Evolutionary conservation across 2,113 vertebrate genomes (phyloP), one percentile per base, ranked within the genome.

Genomic region (Sceloporus undulatus): DNA sequence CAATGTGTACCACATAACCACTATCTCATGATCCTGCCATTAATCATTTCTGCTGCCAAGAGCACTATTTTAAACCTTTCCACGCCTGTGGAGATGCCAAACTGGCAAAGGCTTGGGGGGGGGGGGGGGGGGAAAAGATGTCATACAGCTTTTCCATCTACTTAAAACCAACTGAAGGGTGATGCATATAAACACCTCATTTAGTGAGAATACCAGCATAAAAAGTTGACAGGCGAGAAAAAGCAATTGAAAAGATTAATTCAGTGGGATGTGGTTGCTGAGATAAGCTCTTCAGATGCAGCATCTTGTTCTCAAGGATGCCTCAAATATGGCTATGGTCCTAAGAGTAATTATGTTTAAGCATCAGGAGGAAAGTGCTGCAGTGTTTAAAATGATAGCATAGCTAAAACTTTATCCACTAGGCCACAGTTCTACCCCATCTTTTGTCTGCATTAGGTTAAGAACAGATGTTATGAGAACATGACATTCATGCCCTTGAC

Each of bases 181-280:
- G 52, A 87, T 90, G 85, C 82, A 84, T 79, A 89, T 86, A 90
- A 90, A 84, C 80, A 84, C 82, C 75, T 87, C 82, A 89, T 89
- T 90, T 90, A 87, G 80, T 68, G 75, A 87, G 40, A 62, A 79
- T 74, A 48, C 75, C 52, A 19, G 75, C 89, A 87, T 79, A 84
- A 71, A 59, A 89, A 85, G 82, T 85, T 89, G 87, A 89, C 76
- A 89, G 77, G 52, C 52, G 68, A 85, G 87, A 79, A 89, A 89
- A 89, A 84, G 83, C 82, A 87, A 90, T 87, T 84, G 85, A 70
- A 84, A 90, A 90, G 75, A 79, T 83, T 83, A 87, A 90, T 87
- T 87, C 56, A 9, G 68, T 79, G 21, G 48, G 75, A 84, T 84
- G 38, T 86, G 82, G 52, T 52, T 27, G 29, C 80, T 29, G 80